A percentile compares a stretch with the other conserved stretches of the same genome.
These are phyloP conservation scores for Leptinotarsa haldemani DNA, from an alignment of 2,888 invertebrate species.

Conservation along the genomic window DNA sequence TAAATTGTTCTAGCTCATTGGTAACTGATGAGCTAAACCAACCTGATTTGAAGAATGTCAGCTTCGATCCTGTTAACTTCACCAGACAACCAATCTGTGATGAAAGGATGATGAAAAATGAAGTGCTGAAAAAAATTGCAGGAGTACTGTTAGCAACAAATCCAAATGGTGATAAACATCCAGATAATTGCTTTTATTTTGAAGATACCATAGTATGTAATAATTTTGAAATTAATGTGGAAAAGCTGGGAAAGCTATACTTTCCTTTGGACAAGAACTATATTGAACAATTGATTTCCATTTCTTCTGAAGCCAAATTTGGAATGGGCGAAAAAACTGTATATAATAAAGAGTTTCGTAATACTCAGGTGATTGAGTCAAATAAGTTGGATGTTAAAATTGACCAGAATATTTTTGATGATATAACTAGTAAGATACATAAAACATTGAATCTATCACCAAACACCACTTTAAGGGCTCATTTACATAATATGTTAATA, in stretches of 20 bases:
- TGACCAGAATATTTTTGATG: neutral
- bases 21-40: neutral
- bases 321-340: constrained; percentile 18
- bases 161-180: neutral
- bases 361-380: constrained; percentile 18
- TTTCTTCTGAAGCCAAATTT: constrained; percentile 21
- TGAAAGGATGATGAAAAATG: neutral
- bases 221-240: constrained; percentile 9
- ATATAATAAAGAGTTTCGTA: constrained; percentile 3
- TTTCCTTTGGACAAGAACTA: constrained; percentile 1
- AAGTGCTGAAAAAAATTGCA: neutral
- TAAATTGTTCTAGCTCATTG: neutral
- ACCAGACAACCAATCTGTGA: neutral
- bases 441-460: neutral
- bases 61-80: neutral
- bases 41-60: neutral
- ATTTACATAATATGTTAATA: constrained; percentile 23
- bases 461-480: neutral
- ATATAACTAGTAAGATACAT: constrained; percentile 1
- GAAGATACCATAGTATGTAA: neutral
- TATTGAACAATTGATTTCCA: constrained; percentile 7
- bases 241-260: constrained; percentile 1
- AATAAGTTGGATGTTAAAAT: neutral
- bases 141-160: neutral
- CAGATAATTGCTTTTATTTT: neutral